These are phyloP conservation scores for Barypeithes pellucidus DNA, from an alignment of 2,888 invertebrate genomes.

Conservation along the genomic window DNA sequence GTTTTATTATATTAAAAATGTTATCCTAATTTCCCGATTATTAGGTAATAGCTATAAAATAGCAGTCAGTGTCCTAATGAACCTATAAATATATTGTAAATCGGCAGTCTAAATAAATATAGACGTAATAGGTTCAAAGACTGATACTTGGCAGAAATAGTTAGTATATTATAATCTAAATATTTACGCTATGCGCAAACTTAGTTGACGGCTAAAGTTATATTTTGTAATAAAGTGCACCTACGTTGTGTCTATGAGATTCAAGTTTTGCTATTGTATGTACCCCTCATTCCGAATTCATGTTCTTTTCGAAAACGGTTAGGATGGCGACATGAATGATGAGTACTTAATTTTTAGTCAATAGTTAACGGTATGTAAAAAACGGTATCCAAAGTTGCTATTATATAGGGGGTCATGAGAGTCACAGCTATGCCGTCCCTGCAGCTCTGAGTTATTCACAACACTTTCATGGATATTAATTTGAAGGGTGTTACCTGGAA, in stretches of 20 bases:
- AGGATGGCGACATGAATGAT: not conserved
- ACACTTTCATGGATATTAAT: too few species aligned
- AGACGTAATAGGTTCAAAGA: not conserved
- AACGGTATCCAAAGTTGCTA: too few species aligned
- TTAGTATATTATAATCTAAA: constrained; percentile 3
- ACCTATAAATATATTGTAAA: not conserved
- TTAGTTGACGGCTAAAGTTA: constrained; percentile 1
- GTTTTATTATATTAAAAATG: too few species aligned
- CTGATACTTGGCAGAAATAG: constrained; percentile 15
- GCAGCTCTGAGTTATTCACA: too few species aligned
- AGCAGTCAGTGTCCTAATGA: not conserved
- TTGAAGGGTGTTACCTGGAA: too few species aligned
- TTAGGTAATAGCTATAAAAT: not conserved
- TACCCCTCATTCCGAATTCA: not conserved
- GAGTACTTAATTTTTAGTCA: too few species aligned
- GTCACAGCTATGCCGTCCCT: too few species aligned
- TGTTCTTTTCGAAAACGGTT: too few species aligned
- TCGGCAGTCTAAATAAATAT: constrained; percentile 13
- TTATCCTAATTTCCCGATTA: not conserved
- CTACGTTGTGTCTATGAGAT: not conserved
- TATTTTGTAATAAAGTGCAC: not conserved
- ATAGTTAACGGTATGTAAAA: too few species aligned
- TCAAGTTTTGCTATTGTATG: not conserved
- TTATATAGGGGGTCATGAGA: too few species aligned
- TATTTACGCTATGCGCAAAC: constrained; percentile 7